phyloP scores from a whole-genome alignment of 2,113 vertebrate species.

The Pelvicachromis taeniatus region DNA sequence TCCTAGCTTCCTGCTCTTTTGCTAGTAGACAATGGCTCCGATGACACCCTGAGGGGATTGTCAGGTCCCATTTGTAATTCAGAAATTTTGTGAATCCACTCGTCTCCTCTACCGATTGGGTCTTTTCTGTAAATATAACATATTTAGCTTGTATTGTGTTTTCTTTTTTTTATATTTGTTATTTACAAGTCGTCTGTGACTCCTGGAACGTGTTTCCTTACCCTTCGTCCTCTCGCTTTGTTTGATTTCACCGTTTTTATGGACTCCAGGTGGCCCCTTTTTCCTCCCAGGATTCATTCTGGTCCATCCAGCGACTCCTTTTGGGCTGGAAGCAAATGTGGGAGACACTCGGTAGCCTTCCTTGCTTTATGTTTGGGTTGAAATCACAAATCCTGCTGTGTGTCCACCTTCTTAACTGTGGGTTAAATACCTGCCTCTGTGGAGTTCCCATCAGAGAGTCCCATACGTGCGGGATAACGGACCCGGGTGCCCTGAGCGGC shows the following conservation, averaged over 20 bases:
- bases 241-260: constrained; percentile 18
- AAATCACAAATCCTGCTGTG: constrained; percentile 16
- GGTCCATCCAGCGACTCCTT: not conserved
- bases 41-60: not conserved
- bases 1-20: not conserved
- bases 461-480: not conserved
- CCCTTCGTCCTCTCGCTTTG: not conserved
- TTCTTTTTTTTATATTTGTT: constrained; percentile 53
- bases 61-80: constrained; percentile 8
- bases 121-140: constrained; percentile 64
- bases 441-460: constrained; percentile 1
- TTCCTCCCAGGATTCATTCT: constrained; percentile 5
- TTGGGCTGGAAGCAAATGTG: not conserved
- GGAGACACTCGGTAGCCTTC: not conserved
- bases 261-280: constrained; percentile 23
- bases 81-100: not conserved
- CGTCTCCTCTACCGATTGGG: constrained; percentile 22
- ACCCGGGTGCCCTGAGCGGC: not conserved
- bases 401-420: constrained; percentile 1
- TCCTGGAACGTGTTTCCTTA: constrained; percentile 37
- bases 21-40: constrained; percentile 9
- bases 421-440: not conserved
- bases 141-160: constrained; percentile 51
- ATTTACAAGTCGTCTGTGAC: constrained; percentile 65
- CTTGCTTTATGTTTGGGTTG: not conserved